Conservation (phyloP, 2,888 invertebrate genomes). For the Tinea semifulvella region DNA sequence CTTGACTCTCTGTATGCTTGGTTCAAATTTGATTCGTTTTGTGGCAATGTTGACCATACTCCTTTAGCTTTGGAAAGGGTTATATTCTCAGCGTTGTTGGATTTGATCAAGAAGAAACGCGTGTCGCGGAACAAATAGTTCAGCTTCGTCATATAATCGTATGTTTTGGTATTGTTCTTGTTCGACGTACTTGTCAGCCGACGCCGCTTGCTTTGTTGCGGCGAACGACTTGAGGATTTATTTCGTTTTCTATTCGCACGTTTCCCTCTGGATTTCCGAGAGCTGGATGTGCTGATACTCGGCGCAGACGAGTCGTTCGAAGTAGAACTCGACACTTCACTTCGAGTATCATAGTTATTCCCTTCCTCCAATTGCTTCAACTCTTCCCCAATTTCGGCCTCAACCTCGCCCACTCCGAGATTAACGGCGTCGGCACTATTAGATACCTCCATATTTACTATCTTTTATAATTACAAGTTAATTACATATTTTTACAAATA, state of each 20-base stretch:
- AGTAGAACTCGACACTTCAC: conserved; percentile 87
- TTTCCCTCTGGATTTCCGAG: conserved; percentile 27
- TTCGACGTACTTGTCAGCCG: conserved; percentile 36
- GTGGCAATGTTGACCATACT: conserved; percentile 97
- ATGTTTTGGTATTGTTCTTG: conserved; percentile 70
- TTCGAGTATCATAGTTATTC: conserved; percentile 82
- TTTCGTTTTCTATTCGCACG: conserved; percentile 63
- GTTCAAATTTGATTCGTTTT: conserved; percentile 95
- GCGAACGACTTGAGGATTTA: conserved; percentile 50
- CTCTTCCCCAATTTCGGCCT: conserved; percentile 81
- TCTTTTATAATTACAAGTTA: conserved; percentile 25
- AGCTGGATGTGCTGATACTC: conserved; percentile 80
- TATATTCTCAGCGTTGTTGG: conserved; percentile 97
- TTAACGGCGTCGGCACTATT: conserved; percentile 70
- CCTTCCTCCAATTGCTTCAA: conserved; percentile 79
- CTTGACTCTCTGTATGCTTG: conserved; percentile 92
- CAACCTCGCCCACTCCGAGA: conserved; percentile 72
- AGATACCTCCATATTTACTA: conserved; percentile 30
- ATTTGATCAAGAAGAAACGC: conserved; percentile 95
- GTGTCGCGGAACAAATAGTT: conserved; percentile 96
- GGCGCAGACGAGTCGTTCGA: conserved; percentile 77
- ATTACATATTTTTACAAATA: not conserved
- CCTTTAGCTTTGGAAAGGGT: conserved; percentile 93
- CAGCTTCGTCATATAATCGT: conserved; percentile 87
- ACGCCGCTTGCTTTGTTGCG: conserved; percentile 42